Percentiles rank a stretch among this genome's conserved stretches.
phyloP scores from a whole-genome alignment of 2,888 invertebrate species.

The Epsilonema sp. region DNA sequence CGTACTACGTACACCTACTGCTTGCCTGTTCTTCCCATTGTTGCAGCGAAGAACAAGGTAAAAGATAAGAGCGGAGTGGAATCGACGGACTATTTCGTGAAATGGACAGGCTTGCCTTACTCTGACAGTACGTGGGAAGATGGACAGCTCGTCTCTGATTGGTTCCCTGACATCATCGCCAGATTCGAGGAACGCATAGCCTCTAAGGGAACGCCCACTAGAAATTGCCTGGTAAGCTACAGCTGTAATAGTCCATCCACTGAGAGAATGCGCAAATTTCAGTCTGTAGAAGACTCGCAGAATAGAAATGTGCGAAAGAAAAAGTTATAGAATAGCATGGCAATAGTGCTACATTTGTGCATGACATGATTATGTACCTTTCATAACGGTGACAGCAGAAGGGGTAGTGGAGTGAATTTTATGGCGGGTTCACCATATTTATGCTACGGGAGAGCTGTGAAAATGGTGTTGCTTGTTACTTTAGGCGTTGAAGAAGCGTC shows the following conservation, averaged over 20 bases:
- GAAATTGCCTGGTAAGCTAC: conserved; percentile 1
- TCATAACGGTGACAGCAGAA: no score
- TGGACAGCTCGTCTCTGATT: conserved; percentile 55
- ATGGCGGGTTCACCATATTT: no score
- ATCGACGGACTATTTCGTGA: conserved; percentile 75
- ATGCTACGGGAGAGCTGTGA: no score
- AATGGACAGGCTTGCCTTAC: conserved; percentile 93
- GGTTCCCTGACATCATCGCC: conserved; percentile 61
- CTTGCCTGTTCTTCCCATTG: no score
- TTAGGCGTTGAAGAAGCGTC: conserved; percentile 54
- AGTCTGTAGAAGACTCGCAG: no score
- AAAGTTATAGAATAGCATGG: no score
- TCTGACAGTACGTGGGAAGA: conserved; percentile 96
- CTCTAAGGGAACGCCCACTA: conserved; percentile 37
- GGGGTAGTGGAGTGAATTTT: no score
- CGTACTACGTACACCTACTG: no score
- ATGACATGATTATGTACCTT: no score
- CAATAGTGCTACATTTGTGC: no score
- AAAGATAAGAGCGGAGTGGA: conserved; percentile 22
- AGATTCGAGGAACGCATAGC: conserved; percentile 65
- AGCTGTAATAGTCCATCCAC: background rate
- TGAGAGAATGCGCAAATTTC: no score
- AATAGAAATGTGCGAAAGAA: no score
- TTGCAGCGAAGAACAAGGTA: background rate
- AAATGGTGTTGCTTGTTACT: background rate